Conservation (phyloP, 2,113 vertebrate species). For the Tetraodon nigroviridis region DNA sequence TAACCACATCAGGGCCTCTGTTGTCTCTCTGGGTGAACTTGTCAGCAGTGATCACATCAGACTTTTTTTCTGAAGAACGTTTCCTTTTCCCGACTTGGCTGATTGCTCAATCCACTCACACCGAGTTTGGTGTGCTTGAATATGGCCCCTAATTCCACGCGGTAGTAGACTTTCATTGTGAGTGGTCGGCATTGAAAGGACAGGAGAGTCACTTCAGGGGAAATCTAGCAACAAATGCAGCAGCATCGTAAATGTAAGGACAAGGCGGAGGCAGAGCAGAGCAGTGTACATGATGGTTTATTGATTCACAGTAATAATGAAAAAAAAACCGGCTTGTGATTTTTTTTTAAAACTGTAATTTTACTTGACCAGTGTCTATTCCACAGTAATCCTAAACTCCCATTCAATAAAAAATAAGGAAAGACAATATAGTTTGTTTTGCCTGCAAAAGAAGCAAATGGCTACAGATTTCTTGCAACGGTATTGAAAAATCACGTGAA, state of each 20-base stretch:
- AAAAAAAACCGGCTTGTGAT: conserved; percentile 59
- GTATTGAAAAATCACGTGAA: conserved; percentile 37
- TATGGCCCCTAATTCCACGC: conserved; percentile 38
- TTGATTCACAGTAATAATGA: conserved; percentile 79
- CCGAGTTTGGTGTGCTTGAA: conserved; percentile 42
- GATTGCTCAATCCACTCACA: conserved; percentile 42
- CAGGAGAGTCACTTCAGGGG: conserved; percentile 12
- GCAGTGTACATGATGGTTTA: conserved; percentile 65
- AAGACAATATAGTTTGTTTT: conserved; percentile 15
- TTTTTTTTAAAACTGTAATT: conserved; percentile 36
- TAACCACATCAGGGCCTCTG: conserved; percentile 63
- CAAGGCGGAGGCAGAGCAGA: conserved; percentile 34
- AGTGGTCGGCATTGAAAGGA: conserved; percentile 29
- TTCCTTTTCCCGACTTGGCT: conserved; percentile 47
- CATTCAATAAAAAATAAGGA: conserved; percentile 14
- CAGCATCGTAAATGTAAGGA: conserved; percentile 20
- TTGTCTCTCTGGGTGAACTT: conserved; percentile 64
- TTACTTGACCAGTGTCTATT: conserved; percentile 52
- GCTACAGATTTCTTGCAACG: conserved; percentile 23
- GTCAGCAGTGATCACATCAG: conserved; percentile 56
- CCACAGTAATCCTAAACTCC: conserved; percentile 38
- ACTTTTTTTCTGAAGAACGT: conserved; percentile 52
- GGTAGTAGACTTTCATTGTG: conserved; percentile 33
- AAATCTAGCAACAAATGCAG: conserved; percentile 21
- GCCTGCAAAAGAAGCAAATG: conserved; percentile 27